These are phyloP conservation scores for Allobates femoralis DNA, from an alignment of 2,797 vertebrate species.

Conservation along the genomic window DNA sequence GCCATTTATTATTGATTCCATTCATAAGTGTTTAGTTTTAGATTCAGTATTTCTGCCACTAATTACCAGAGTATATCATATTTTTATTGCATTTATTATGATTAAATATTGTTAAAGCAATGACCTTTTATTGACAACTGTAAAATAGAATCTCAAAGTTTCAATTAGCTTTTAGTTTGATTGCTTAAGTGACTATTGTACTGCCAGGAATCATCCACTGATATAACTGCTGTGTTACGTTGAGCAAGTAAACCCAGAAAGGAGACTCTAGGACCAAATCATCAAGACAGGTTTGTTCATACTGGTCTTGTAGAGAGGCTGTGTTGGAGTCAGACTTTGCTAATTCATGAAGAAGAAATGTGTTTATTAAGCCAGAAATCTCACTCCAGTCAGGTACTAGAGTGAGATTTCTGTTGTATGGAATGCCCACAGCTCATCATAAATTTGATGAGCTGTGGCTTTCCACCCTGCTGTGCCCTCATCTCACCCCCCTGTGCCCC, in stretches of 20 bases:
- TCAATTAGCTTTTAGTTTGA: slow-evolving; percentile 13
- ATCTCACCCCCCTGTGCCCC: too few relatives aligned
- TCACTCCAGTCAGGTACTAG: too few relatives aligned
- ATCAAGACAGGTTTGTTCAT: too few relatives aligned
- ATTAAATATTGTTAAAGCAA: slow-evolving; percentile 12
- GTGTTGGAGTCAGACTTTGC: too few relatives aligned
- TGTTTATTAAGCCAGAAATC: too few relatives aligned
- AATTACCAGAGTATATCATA: slow-evolving; percentile 18
- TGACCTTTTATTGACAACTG: slow-evolving; percentile 22
- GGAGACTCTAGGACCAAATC: too few relatives aligned
- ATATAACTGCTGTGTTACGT: neutral
- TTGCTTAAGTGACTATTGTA: neutral
- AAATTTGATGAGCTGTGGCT: too few relatives aligned
- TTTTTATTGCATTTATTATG: slow-evolving; percentile 2
- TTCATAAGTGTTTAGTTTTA: slow-evolving; percentile 7
- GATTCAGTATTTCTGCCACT: neutral
- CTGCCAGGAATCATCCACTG: neutral
- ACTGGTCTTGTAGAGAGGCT: too few relatives aligned
- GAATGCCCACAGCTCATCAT: too few relatives aligned
- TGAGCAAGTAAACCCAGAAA: neutral
- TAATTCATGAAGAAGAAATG: too few relatives aligned
- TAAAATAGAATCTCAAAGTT: slow-evolving; percentile 1
- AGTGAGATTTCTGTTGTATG: too few relatives aligned
- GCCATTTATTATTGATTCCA: neutral
- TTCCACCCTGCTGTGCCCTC: too few relatives aligned